Evolutionary conservation across 2,113 vertebrate species (phyloP).

Genomic region (Ptychochromis oligacanthus): DNA sequence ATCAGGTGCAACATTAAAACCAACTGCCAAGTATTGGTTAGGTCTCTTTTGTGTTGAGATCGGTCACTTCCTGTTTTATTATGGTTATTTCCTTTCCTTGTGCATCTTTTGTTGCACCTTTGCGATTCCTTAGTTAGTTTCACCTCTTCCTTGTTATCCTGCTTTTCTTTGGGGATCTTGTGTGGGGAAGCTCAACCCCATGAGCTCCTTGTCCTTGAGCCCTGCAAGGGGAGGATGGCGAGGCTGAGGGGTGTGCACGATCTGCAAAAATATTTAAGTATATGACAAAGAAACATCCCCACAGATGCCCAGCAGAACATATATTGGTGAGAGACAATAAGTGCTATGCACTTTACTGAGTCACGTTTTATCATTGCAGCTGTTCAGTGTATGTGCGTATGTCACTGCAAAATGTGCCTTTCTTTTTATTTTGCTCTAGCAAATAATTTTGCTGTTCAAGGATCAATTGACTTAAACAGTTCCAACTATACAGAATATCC

Average conservation of each 20-base stretch:
- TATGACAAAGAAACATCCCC: neutral
- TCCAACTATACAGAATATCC: too few relatives aligned
- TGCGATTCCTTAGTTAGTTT: neutral
- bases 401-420: too few relatives aligned
- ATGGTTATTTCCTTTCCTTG: neutral
- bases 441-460: too few relatives aligned
- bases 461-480: too few relatives aligned
- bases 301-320: neutral
- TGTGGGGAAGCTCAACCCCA: neutral
- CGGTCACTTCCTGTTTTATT: neutral
- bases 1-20: neutral
- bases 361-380: too few relatives aligned
- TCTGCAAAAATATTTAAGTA: neutral
- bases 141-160: neutral
- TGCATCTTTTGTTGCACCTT: neutral
- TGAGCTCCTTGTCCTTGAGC: neutral
- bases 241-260: rapidly evolving
- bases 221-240: neutral
- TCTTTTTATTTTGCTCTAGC: too few relatives aligned
- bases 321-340: neutral
- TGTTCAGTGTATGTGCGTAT: too few relatives aligned
- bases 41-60: neutral
- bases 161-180: conserved; percentile 1
- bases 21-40: neutral
- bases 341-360: too few relatives aligned